Conservation (phyloP, 2,113 vertebrate species). For the Sakesphorus luctuosus region DNA sequence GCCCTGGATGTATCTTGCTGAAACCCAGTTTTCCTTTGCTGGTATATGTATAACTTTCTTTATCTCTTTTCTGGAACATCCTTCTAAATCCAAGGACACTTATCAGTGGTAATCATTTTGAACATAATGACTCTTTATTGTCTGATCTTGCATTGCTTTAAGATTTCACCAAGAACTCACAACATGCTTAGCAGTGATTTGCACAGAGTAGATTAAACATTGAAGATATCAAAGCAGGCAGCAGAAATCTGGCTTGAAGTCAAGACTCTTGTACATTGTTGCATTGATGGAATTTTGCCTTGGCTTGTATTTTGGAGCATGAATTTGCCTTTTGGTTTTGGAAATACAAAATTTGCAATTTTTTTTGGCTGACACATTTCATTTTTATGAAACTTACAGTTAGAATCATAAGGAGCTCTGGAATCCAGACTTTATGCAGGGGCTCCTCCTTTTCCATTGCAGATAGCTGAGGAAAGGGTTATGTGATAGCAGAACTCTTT, state of each 20-base stretch:
- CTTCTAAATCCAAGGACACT: not conserved
- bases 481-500: not conserved
- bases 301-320: conserved; percentile 16
- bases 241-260: not conserved
- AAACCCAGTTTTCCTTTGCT: not conserved
- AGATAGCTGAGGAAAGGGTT: not conserved
- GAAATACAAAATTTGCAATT: conserved; percentile 12
- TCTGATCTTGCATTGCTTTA: not conserved
- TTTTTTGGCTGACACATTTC: conserved; percentile 12
- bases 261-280: not conserved
- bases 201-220: not conserved
- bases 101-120: not conserved
- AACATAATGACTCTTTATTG: not conserved
- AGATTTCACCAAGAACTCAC: not conserved
- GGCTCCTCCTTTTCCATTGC: not conserved
- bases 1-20: not conserved
- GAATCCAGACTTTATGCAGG: not conserved
- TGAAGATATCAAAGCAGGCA: not conserved
- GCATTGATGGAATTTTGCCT: not conserved
- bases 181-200: not conserved
- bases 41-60: not conserved
- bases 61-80: not conserved
- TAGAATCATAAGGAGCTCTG: conserved; percentile 2
- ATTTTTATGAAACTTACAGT: conserved; percentile 6
- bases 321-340: conserved; percentile 14